Evolutionary conservation across 1,140 invertebrate species (phyloP), one percentile per base, ranked within the genome.

Genomic region (Planococcus citri): DNA sequence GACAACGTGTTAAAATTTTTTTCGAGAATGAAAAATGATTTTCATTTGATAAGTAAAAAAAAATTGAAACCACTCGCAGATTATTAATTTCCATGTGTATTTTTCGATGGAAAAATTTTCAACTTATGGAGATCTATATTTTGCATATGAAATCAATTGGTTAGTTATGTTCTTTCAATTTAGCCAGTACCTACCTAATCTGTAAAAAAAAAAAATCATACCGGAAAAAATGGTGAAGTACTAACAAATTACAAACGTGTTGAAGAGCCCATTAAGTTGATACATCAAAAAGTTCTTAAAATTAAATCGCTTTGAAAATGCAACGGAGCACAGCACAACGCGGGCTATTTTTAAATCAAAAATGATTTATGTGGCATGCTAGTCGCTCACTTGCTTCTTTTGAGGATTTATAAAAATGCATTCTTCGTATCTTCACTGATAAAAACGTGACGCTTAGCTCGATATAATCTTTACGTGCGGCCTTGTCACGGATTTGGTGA

Each of bases 191-290:
- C n/a, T n/a, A n/a, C n/a, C n/a, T n/a, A 33, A 33, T 33, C 29
- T 33, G 29, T 33, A 33, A 6, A 33, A 33, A 33, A 33, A 12
- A 33, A 12, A 12, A 33, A 33, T 33, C 12, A 6, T 33, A 33
- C 12, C 12, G 3, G 4, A 33, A 33, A 33, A 33, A 33, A 33
- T 33, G 29, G 29, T 33, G n/a, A n/a, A n/a, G n/a, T 12, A 17
- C 41, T 51, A 51, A n/a, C 41, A n/a, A 51, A 20, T n/a, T n/a
- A 51, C 41, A 51, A 51, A 51, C 10, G 41, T 51, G 41, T 51
- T 51, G 41, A 51, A 51, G 41, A 51, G 41, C 41, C 41, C 41
- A 51, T 51, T 51, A 51, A 51, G 41, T n/a, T n/a, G 41, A 51
- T 51, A 51, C 41, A 51, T 51, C 41, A 51, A 51, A 51, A 51